Percentiles rank a stretch among this genome's conserved stretches.
Conservation (phyloP, 1,140 invertebrate species). For the Drosophila nikananu region DNA sequence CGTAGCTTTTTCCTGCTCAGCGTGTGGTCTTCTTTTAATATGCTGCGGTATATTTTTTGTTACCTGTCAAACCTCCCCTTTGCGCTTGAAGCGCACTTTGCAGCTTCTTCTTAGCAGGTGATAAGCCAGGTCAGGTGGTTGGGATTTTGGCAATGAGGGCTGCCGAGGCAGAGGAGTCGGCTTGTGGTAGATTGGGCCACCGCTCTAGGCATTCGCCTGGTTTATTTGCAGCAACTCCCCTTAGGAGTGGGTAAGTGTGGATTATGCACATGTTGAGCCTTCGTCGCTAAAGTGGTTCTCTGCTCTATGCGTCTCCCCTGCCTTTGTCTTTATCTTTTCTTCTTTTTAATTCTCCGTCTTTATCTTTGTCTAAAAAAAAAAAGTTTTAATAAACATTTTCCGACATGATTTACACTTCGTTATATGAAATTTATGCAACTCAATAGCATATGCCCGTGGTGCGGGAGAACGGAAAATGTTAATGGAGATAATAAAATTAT, state of each 20-base stretch:
- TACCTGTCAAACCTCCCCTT: slow-evolving; percentile 17
- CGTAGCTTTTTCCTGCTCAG: slow-evolving; percentile 46
- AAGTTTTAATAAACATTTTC: slow-evolving; percentile 69
- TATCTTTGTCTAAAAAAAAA: slow-evolving; percentile 35
- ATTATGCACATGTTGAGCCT: slow-evolving; percentile 74
- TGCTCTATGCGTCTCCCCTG: background rate
- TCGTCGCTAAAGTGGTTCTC: slow-evolving; percentile 51
- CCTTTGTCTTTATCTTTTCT: slow-evolving; percentile 10
- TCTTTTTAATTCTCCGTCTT: slow-evolving; percentile 4
- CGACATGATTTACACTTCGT: slow-evolving; percentile 57
- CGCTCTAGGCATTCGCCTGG: slow-evolving; percentile 43
- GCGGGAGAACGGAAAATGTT: slow-evolving; percentile 2
- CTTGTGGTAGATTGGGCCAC: background rate
- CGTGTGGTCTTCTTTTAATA: slow-evolving; percentile 72
- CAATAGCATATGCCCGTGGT: slow-evolving; percentile 5
- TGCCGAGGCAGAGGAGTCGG: slow-evolving; percentile 1
- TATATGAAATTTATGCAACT: slow-evolving; percentile 40
- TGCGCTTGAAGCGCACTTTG: slow-evolving; percentile 63
- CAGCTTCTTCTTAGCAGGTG: slow-evolving; percentile 57
- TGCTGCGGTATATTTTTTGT: slow-evolving; percentile 65
- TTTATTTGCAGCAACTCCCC: slow-evolving; percentile 56
- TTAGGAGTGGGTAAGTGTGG: slow-evolving; percentile 25
- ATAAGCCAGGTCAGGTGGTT: slow-evolving; percentile 62
- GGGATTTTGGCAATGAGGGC: slow-evolving; percentile 44
- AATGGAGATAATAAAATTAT: slow-evolving; percentile 23